phyloP scores from a whole-genome alignment of 1,140 invertebrate species.

The Leptopilina clavipes region DNA sequence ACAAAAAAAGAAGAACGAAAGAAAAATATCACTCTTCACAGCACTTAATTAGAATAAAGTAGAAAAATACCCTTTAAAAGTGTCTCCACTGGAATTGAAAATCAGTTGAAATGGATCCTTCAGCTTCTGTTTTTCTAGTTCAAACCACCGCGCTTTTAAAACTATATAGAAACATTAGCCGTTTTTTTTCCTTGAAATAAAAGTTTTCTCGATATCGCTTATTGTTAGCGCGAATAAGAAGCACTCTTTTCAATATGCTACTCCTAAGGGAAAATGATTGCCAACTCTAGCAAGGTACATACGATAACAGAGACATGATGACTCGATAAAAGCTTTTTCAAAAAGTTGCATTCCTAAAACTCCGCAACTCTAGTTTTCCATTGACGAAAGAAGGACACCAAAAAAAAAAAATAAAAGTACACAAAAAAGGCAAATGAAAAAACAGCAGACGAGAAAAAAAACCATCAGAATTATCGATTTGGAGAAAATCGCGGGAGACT shows the following conservation, averaged over 20 bases:
- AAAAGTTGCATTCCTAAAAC: too few species aligned
- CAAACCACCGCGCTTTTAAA: not conserved
- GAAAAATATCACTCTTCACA: too few species aligned
- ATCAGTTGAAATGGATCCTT: not conserved
- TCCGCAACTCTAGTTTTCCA: too few species aligned
- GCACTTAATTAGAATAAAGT: too few species aligned
- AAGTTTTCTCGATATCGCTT: not conserved
- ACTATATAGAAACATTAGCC: not conserved
- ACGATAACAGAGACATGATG: too few species aligned
- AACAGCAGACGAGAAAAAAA: constrained; percentile 1
- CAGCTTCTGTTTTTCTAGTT: not conserved
- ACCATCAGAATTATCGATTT: not conserved
- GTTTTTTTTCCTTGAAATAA: not conserved
- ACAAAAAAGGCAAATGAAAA: constrained; percentile 28
- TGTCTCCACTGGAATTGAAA: not conserved
- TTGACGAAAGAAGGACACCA: too few species aligned
- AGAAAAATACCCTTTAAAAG: not conserved
- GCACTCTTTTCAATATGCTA: too few species aligned
- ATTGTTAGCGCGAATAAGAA: too few species aligned
- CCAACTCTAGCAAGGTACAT: too few species aligned
- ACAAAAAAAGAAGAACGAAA: too few species aligned
- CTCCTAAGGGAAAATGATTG: too few species aligned
- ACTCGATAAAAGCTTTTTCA: too few species aligned
- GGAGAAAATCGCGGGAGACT: constrained; percentile 32
- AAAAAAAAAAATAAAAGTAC: constrained; percentile 37